phyloP scores from a whole-genome alignment of 2,888 invertebrate genomes.

The Polyploca ridens region DNA sequence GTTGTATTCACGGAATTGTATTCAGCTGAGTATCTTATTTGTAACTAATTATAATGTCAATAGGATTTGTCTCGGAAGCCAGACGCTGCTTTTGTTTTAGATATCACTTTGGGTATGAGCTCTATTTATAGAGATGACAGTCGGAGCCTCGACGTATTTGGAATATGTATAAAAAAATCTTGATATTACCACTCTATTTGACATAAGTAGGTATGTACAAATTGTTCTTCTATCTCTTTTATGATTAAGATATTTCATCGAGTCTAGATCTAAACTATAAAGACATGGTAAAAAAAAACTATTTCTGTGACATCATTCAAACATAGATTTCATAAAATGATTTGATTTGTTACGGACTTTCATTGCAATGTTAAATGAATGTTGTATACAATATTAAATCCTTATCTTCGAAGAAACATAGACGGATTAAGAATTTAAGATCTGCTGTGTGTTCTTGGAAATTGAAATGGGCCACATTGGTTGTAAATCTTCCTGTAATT shows the following conservation, averaged over 20 bases:
- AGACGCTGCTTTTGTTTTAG: constrained; percentile 14
- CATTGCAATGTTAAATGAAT: not conserved
- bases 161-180: too few species aligned
- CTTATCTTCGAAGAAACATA: not conserved
- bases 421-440: not conserved
- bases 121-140: constrained; percentile 9
- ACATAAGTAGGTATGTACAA: too few species aligned
- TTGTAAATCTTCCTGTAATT: constrained; percentile 1
- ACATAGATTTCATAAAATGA: not conserved
- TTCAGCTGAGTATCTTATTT: constrained; percentile 24
- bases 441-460: not conserved
- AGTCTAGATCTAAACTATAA: not conserved
- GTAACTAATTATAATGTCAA: constrained; percentile 30
- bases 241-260: too few species aligned
- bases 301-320: not conserved
- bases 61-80: constrained; percentile 28
- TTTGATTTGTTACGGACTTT: not conserved
- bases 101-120: too few species aligned
- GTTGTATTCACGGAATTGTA: constrained; percentile 14
- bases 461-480: constrained; percentile 3
- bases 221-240: too few species aligned
- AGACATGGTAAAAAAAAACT: too few species aligned
- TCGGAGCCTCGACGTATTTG: not conserved
- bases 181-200: too few species aligned
- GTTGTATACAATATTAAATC: not conserved